phyloP scores from a whole-genome alignment of 1,140 invertebrate species.

The Anastrepha ludens region DNA sequence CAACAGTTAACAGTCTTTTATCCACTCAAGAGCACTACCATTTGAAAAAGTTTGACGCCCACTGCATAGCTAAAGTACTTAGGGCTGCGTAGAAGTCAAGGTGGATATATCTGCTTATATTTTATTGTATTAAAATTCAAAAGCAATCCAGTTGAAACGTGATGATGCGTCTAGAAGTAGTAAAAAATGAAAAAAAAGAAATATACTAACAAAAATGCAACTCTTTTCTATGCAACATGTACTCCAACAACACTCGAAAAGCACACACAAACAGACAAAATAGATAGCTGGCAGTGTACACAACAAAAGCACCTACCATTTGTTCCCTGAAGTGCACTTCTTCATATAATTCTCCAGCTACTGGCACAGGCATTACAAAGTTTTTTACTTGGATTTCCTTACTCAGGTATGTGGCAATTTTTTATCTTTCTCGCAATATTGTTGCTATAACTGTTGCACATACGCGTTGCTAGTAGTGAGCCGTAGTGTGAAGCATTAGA shows the following conservation, averaged over 20 bases:
- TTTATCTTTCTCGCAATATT: slow-evolving; percentile 27
- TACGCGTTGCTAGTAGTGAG: not conserved
- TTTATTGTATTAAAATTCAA: slow-evolving; percentile 52
- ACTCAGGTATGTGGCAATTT: not conserved
- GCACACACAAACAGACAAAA: slow-evolving; percentile 8
- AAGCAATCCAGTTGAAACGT: slow-evolving; percentile 49
- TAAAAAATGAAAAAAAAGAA: not conserved
- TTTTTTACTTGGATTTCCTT: not conserved
- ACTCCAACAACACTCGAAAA: not conserved
- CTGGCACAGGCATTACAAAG: not conserved
- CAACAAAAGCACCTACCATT: slow-evolving; percentile 34
- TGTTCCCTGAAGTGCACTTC: slow-evolving; percentile 35
- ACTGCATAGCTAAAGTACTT: not conserved
- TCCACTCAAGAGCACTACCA: not conserved
- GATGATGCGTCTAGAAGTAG: slow-evolving; percentile 16
- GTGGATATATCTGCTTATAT: slow-evolving; percentile 47
- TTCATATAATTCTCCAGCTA: not conserved
- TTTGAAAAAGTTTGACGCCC: slow-evolving; percentile 22
- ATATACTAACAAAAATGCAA: not conserved
- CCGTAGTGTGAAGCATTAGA: not conserved
- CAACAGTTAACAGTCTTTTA: not conserved
- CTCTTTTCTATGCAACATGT: not conserved
- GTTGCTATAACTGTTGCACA: slow-evolving; percentile 42
- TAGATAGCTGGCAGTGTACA: slow-evolving; percentile 11
- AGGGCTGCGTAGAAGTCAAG: slow-evolving; percentile 18